Base-by-base conservation (phyloP, 2,888 invertebrate genomes). In the Loripinus fragilis region DNA sequence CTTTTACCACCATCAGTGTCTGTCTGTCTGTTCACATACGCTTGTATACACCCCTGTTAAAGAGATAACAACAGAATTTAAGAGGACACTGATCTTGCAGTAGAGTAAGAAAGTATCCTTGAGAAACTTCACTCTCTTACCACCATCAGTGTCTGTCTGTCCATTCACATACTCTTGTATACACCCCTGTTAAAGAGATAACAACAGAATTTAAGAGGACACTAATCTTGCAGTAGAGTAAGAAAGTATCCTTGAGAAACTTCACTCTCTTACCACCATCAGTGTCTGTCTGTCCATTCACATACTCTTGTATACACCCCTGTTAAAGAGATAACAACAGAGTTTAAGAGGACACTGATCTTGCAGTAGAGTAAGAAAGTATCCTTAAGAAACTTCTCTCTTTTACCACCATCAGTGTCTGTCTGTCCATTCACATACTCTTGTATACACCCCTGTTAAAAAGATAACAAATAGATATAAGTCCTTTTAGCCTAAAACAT, bases 381-480 rank as follows among this genome's bases (percentile, higher is more conserved):
- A 10, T 72, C 67, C 23, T 64, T 50, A 23, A 80, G 35, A 15
- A 85, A 23, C 20, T 77, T 71, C 17, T 65, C 73, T 5, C 35
- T 33, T 10, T 38, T 30, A 48, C 38, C n/a, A n/a, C n/a, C 52
- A 50, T 20, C 33, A 52, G 33, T 55, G 41, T 33, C 25, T 3
- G 8, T 45, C 20, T 65, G 28, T 1, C 74, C 76, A 23, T 60
- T 67, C 64, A 84, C 30, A 33, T 66, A 60, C n/a, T 71, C 48
- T 66, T 74, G 68, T 28, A 83, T 67, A 38, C 38, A 65, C 3
- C 25, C 65, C 83, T 83, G n/a, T n/a, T n/a, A n/a, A n/a, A n/a
- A n/a, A n/a, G n/a, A n/a, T n/a, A n/a, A 83, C 88, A 71, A 79
- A 45, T 15, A 74, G 69, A 55, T 83, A 75, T 25, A 85, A 80